Conservation (phyloP, 2,888 invertebrate genomes). For the Operophtera brumata region DNA sequence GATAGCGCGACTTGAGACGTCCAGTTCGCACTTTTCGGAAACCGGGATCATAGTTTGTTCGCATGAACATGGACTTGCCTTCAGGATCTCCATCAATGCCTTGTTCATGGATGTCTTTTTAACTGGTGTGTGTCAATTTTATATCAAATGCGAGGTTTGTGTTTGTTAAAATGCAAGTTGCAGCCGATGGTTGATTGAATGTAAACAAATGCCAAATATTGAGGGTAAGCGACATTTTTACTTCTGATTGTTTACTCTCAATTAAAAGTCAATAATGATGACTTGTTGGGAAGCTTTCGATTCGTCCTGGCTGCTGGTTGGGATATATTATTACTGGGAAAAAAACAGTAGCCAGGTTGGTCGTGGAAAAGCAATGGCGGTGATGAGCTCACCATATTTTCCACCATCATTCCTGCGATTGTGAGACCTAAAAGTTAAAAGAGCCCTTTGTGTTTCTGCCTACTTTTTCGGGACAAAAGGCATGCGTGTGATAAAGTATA, state of each 20-base stretch:
- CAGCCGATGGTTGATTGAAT: constrained; percentile 41
- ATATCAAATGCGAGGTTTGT: constrained; percentile 36
- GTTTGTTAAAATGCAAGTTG: constrained; percentile 36
- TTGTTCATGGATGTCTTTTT: constrained; percentile 81
- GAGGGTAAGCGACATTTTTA: constrained; percentile 50
- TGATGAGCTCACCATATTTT: too few species aligned
- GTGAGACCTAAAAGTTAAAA: too few species aligned
- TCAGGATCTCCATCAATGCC: constrained; percentile 76
- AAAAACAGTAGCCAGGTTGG: too few species aligned
- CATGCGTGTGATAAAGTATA: too few species aligned
- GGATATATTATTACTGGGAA: too few species aligned
- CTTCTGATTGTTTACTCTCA: constrained; percentile 41
- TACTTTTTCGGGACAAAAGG: too few species aligned
- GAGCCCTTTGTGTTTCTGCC: too few species aligned
- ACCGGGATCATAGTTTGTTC: constrained; percentile 56
- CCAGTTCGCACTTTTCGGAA: constrained; percentile 42
- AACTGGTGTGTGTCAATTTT: constrained; percentile 73
- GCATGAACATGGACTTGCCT: constrained; percentile 78
- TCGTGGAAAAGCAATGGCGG: too few species aligned
- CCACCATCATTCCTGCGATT: too few species aligned
- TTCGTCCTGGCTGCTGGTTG: too few species aligned
- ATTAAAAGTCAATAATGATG: constrained; percentile 20
- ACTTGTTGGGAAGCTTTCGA: too few species aligned
- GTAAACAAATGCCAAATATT: constrained; percentile 50
- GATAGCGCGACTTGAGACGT: constrained; percentile 36